These are phyloP conservation scores for Forbesichthys papilliferus DNA, from an alignment of 2,113 vertebrate species.

Conservation along the genomic window DNA sequence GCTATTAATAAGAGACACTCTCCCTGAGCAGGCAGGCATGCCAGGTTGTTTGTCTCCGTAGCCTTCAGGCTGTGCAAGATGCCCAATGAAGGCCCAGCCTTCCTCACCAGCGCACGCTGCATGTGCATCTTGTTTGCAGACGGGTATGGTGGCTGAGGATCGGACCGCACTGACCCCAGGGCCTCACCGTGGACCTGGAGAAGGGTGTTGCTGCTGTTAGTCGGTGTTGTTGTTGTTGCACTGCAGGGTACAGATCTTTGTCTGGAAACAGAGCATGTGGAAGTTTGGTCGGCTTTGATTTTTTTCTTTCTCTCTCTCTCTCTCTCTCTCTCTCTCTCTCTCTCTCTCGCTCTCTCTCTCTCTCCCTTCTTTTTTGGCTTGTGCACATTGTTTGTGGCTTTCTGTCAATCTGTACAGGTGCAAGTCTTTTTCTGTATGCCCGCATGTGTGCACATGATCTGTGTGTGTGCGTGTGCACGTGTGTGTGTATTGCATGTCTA, in stretches of 20 bases:
- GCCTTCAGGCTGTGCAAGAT: constrained; percentile 53
- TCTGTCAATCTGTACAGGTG: constrained; percentile 17
- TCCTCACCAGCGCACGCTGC: constrained; percentile 29
- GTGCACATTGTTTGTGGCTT: constrained; percentile 4
- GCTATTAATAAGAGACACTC: constrained; percentile 62
- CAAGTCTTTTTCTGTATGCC: constrained; percentile 16
- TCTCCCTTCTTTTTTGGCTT: constrained; percentile 3
- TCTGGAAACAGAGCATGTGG: background rate
- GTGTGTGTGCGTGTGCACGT: constrained; percentile 4
- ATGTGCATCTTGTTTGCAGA: constrained; percentile 61
- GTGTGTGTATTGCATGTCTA: background rate
- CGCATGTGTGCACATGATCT: constrained; percentile 3
- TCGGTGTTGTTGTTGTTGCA: constrained; percentile 21
- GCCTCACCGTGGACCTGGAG: constrained; percentile 62
- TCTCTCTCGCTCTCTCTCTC: constrained; percentile 4
- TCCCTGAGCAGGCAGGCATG: constrained; percentile 23
- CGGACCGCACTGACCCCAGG: constrained; percentile 55
- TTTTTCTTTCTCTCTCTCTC: background rate
- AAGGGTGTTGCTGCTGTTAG: constrained; percentile 38
- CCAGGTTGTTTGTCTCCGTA: constrained; percentile 47
- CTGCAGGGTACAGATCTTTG: constrained; percentile 27
- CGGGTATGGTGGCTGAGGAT: constrained; percentile 58
- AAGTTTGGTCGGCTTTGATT: background rate
- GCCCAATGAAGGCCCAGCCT: constrained; percentile 62
- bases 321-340: background rate